Evolutionary conservation across 2,888 invertebrate genomes (phyloP).

Genomic region (Melinaea marsaeus): DNA sequence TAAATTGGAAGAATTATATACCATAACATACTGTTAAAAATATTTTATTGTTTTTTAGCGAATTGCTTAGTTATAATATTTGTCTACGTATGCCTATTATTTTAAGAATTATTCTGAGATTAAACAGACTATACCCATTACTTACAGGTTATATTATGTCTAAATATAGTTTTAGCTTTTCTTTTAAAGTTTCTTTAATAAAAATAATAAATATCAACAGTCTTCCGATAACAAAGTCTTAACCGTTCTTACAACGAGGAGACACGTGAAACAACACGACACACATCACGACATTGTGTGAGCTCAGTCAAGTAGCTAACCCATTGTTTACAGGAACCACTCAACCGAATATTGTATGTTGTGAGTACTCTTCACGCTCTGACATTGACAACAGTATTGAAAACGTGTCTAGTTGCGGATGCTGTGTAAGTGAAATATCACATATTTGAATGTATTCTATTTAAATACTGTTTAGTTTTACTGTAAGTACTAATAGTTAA

Average conservation of each 20-base stretch:
- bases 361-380: not conserved
- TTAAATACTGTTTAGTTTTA: too few species aligned
- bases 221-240: not conserved
- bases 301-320: constrained; percentile 5
- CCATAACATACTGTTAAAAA: too few species aligned
- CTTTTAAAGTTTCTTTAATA: not conserved
- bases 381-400: constrained; percentile 5
- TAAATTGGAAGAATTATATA: too few species aligned
- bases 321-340: constrained; percentile 16
- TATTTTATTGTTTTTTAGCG: too few species aligned
- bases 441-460: not conserved
- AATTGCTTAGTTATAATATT: too few species aligned
- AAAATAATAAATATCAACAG: not conserved
- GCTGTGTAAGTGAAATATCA: not conserved
- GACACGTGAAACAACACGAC: not conserved
- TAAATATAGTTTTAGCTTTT: not conserved
- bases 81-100: too few species aligned
- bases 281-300: not conserved
- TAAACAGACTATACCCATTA: too few species aligned
- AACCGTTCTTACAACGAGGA: not conserved
- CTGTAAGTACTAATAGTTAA: too few species aligned
- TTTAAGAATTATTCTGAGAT: too few species aligned
- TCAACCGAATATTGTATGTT: constrained; percentile 9
- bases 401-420: not conserved
- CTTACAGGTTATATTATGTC: too few species aligned